Percentiles rank a stretch among this genome's conserved stretches.
These are phyloP conservation scores for Amphiprion clarkii DNA, from an alignment of 2,797 vertebrate genomes.

Conservation along the genomic window DNA sequence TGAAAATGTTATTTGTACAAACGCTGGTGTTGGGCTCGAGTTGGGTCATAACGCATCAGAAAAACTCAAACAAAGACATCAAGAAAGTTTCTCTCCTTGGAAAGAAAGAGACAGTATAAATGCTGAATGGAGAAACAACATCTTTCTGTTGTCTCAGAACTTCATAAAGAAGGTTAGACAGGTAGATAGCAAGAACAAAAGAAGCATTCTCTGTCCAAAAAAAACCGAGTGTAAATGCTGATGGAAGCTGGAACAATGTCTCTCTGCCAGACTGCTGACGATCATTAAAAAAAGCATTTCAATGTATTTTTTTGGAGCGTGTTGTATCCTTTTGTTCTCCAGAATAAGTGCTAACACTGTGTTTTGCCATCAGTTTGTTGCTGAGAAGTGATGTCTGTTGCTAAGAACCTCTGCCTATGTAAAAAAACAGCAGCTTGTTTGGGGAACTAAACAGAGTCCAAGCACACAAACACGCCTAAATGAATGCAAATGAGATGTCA, in stretches of 20 bases:
- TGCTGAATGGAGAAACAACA: constrained; percentile 3
- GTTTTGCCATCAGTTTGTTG: constrained; percentile 36
- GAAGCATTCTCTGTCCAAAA: constrained; percentile 9
- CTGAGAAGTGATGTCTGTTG: not conserved
- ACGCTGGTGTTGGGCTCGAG: no score
- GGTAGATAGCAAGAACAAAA: constrained; percentile 55
- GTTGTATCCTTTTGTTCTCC: constrained; percentile 51
- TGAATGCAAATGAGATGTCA: constrained; percentile 57
- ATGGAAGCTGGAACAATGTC: constrained; percentile 51
- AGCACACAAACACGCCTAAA: constrained; percentile 29
- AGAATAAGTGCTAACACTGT: constrained; percentile 41
- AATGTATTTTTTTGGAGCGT: constrained; percentile 26
- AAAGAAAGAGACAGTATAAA: constrained; percentile 21
- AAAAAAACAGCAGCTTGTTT: not conserved
- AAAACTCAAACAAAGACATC: not conserved
- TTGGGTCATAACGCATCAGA: not conserved
- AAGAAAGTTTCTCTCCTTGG: constrained; percentile 22
- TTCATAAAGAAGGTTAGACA: constrained; percentile 39
- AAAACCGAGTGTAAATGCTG: constrained; percentile 42
- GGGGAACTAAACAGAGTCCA: constrained; percentile 27
- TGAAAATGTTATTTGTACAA: no score
- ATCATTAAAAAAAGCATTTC: constrained; percentile 49
- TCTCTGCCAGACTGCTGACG: constrained; percentile 49
- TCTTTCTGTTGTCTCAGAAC: constrained; percentile 25
- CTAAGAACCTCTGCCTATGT: not conserved